Evolutionary conservation across 2,113 vertebrate species (phyloP).

Genomic region (Tachycineta bicolor): DNA sequence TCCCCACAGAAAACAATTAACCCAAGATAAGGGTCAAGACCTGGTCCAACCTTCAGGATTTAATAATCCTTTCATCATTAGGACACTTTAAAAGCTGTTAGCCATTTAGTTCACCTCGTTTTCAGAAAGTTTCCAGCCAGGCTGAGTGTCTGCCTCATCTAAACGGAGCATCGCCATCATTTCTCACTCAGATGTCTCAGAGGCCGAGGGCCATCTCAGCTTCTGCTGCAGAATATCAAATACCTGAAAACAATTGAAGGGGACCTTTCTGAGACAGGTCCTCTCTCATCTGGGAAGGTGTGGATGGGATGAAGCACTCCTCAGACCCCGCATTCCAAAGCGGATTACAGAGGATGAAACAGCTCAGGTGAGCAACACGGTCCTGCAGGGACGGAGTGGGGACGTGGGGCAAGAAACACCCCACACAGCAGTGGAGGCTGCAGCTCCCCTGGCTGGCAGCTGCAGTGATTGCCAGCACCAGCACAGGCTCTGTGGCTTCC

Average conservation of each 20-base stretch:
- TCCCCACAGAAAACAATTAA: not conserved
- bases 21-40: not conserved
- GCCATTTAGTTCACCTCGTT: not conserved
- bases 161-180: not conserved
- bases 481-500: not conserved
- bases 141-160: not conserved
- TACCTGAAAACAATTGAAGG: not conserved
- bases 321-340: not conserved
- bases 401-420: not conserved
- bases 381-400: not conserved
- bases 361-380: not conserved
- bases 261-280: not conserved
- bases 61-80: not conserved
- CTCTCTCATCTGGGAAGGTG: not conserved
- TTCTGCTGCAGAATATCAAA: not conserved
- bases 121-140: not conserved
- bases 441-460: not conserved
- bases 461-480: not conserved
- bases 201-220: not conserved
- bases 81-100: not conserved
- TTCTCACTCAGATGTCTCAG: not conserved
- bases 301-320: not conserved
- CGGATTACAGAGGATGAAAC: not conserved
- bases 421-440: accelerated
- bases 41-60: not conserved